Conservation (phyloP, 2,797 vertebrate genomes). For the Premnoplex brunnescens region DNA sequence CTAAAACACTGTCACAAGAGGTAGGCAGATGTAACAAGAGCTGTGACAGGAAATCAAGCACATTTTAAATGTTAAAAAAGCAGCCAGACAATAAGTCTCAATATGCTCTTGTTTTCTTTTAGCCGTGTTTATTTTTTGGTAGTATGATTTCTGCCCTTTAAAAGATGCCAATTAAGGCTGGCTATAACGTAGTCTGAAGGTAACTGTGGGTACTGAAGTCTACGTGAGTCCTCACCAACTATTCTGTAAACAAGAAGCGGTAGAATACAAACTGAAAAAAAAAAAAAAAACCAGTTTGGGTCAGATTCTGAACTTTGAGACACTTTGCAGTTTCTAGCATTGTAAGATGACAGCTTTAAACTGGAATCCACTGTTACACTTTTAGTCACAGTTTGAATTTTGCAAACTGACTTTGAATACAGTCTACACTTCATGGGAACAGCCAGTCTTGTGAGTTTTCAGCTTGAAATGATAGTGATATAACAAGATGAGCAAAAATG, state of each 20-base stretch:
- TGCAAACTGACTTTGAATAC: conserved; percentile 25
- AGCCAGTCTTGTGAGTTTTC: conserved; percentile 26
- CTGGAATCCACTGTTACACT: conserved; percentile 3
- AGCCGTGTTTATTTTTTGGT: conserved; percentile 65
- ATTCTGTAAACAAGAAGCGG: conserved; percentile 38
- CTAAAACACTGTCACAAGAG: conserved; percentile 71
- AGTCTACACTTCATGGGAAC: background rate
- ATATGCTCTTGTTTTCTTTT: conserved; percentile 51
- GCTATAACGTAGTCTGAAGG: conserved; percentile 29
- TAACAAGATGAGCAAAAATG: conserved; percentile 66
- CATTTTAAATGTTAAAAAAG: conserved; percentile 67
- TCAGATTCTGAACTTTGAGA: conserved; percentile 17
- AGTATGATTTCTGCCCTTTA: conserved; percentile 60
- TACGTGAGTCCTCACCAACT: conserved; percentile 41
- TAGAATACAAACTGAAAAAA: background rate
- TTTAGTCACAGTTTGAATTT: conserved; percentile 50
- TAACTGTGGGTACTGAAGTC: conserved; percentile 52
- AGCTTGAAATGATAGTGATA: conserved; percentile 56
- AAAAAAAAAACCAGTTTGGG: background rate
- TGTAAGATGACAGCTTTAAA: conserved; percentile 33
- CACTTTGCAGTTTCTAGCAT: background rate
- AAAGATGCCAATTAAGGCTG: conserved; percentile 42
- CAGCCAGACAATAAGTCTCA: conserved; percentile 56
- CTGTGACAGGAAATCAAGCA: conserved; percentile 59
- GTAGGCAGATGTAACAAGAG: conserved; percentile 68